phyloP scores from a whole-genome alignment of 2,113 vertebrate genomes.

The Nesoenas mayeri region DNA sequence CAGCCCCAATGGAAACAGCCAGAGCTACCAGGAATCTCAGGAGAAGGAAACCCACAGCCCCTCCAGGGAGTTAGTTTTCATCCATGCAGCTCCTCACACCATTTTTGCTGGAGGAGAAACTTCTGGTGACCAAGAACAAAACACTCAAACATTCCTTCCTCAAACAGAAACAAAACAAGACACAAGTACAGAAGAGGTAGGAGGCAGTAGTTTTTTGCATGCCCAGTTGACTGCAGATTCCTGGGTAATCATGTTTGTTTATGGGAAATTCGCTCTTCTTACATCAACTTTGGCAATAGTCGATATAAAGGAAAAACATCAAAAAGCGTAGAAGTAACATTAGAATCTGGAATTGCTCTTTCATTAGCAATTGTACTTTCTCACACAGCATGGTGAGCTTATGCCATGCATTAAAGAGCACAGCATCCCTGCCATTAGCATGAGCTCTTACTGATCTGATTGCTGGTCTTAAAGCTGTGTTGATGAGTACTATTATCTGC shows the following conservation, averaged over 20 bases:
- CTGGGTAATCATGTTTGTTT: not conserved
- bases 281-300: not conserved
- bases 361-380: not conserved
- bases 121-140: not conserved
- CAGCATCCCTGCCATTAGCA: not conserved
- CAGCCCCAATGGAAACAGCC: not conserved
- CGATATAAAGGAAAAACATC: rapidly evolving
- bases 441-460: not conserved
- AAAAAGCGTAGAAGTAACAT: not conserved
- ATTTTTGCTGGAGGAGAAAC: not conserved
- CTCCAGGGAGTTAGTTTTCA: not conserved
- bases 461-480: not conserved
- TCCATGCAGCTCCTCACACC: not conserved
- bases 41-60: not conserved
- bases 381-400: not conserved
- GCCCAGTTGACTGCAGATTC: not conserved
- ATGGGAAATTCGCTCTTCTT: not conserved
- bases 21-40: not conserved
- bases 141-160: too few relatives aligned
- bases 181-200: not conserved
- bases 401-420: not conserved
- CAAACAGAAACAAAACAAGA: not conserved
- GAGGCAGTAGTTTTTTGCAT: not conserved
- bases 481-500: not conserved
- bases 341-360: not conserved